A percentile compares a stretch with the other conserved stretches of the same genome.
Evolutionary conservation across 2,888 invertebrate species (phyloP).

Genomic region (Beris morrisii): DNA sequence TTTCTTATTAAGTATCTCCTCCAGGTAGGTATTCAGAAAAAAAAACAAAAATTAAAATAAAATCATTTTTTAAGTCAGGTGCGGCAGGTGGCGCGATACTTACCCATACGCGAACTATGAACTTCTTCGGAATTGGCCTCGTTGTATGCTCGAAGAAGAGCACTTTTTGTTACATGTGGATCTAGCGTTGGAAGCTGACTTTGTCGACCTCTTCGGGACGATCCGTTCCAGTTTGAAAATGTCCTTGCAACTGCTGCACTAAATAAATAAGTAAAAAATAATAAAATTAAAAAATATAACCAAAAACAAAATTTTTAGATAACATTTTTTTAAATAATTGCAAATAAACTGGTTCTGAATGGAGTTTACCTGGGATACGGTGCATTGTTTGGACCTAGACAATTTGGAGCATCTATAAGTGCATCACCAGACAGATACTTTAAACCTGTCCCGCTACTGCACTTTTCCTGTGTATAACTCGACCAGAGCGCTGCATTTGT

Average conservation of each 20-base stretch:
- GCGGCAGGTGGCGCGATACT: slow-evolving; percentile 36
- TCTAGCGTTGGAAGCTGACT: slow-evolving; percentile 65
- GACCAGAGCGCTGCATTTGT: slow-evolving; percentile 51
- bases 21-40: neutral
- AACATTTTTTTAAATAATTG: neutral
- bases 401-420: slow-evolving; percentile 72
- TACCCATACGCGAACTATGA: slow-evolving; percentile 57
- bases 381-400: slow-evolving; percentile 78
- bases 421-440: slow-evolving; percentile 91
- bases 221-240: slow-evolving; percentile 69
- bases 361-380: slow-evolving; percentile 79
- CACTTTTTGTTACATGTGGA: slow-evolving; percentile 73
- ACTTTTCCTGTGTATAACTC: slow-evolving; percentile 55
- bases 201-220: slow-evolving; percentile 69
- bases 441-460: slow-evolving; percentile 65
- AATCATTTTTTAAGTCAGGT: neutral
- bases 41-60: too few relatives aligned
- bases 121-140: slow-evolving; percentile 60
- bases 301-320: too few relatives aligned
- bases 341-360: neutral
- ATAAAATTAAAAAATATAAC: slow-evolving; percentile 32
- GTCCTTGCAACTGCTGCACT: slow-evolving; percentile 77
- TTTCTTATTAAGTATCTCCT: neutral
- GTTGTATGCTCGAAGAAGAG: slow-evolving; percentile 65
- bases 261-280: slow-evolving; percentile 51